Evolutionary conservation across 2,113 vertebrate genomes (phyloP).

Genomic region (Orcinus orca): DNA sequence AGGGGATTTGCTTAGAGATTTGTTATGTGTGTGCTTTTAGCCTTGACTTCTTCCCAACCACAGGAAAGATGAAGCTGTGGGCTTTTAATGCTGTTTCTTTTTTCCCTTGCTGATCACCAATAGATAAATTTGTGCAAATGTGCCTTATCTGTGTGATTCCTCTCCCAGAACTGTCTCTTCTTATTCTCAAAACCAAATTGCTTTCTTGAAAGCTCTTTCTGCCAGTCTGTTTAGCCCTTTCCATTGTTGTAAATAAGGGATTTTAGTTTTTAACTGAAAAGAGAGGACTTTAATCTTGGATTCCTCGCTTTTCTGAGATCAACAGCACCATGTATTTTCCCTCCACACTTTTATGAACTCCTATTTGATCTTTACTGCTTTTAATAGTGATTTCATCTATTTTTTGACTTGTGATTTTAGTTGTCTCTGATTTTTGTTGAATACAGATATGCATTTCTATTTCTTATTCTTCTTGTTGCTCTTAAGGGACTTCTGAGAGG

Average conservation of each 20-base stretch:
- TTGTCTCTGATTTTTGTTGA: conserved; percentile 9
- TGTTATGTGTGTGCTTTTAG: neutral
- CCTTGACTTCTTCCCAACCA: neutral
- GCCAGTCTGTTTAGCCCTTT: neutral
- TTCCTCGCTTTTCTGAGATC: neutral
- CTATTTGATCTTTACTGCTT: neutral
- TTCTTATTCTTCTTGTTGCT: neutral
- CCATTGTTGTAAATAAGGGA: neutral
- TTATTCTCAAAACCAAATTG: conserved; percentile 28
- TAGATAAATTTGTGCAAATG: neutral
- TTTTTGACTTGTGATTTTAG: conserved; percentile 27
- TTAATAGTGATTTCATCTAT: neutral
- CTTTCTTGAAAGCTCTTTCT: conserved; percentile 9
- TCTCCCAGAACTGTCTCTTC: neutral
- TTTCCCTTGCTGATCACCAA: neutral
- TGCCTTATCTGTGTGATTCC: conserved; percentile 3
- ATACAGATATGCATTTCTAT: neutral
- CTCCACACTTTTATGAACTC: neutral
- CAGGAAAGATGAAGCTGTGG: neutral
- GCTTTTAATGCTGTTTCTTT: neutral
- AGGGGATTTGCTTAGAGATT: neutral
- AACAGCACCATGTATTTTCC: neutral
- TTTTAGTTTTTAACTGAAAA: neutral
- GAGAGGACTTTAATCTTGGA: neutral
- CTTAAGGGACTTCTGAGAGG: neutral